Percentiles rank a stretch among this genome's conserved stretches.
These are phyloP conservation scores for Andrena praecox DNA, from an alignment of 2,888 invertebrate species.

Conservation along the genomic window DNA sequence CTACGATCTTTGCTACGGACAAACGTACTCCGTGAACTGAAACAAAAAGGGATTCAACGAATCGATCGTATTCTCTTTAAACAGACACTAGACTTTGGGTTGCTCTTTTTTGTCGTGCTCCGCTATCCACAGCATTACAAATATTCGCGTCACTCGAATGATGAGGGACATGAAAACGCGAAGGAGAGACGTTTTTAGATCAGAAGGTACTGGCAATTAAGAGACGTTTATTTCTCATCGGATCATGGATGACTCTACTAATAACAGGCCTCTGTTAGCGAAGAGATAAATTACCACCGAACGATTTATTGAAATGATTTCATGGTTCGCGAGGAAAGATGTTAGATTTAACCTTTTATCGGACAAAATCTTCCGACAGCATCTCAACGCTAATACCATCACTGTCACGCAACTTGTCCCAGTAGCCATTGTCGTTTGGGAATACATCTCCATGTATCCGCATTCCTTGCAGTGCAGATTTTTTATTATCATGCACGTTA, in stretches of 20 bases:
- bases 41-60: background rate
- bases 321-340: constrained; percentile 79
- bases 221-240: constrained; percentile 63
- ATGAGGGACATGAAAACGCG: constrained; percentile 13
- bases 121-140: background rate
- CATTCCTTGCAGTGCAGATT: too few relatives aligned
- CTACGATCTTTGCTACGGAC: background rate
- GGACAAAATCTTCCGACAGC: constrained; percentile 61
- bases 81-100: background rate
- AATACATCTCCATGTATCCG: background rate
- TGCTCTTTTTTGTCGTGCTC: background rate
- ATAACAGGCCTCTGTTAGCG: constrained; percentile 80
- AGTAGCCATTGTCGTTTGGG: background rate
- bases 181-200: constrained; percentile 29
- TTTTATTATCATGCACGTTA: background rate
- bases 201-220: constrained; percentile 49
- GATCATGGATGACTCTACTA: constrained; percentile 74
- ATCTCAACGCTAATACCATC: constrained; percentile 45
- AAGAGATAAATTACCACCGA: constrained; percentile 79
- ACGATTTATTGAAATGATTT: constrained; percentile 80
- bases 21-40: background rate
- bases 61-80: background rate
- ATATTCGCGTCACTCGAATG: constrained; percentile 12
- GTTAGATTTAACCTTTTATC: constrained; percentile 79
- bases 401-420: constrained; percentile 2